Conservation (phyloP, 1,140 invertebrate species). For the Hesperophylax magnus region DNA sequence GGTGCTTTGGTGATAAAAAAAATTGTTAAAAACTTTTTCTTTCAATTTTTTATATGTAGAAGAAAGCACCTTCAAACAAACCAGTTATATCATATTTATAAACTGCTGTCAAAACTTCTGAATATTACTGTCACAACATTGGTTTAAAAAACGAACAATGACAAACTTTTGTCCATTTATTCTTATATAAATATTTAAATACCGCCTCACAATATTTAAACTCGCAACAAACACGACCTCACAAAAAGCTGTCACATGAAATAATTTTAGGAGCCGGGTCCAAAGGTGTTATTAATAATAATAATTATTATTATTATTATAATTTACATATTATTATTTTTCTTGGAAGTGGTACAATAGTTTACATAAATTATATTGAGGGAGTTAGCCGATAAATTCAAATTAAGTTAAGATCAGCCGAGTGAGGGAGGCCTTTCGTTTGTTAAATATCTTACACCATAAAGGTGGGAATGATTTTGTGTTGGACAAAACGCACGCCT, state of each 20-base stretch:
- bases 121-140: neutral
- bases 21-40: too few relatives aligned
- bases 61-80: too few relatives aligned
- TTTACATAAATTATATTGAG: constrained; percentile 20
- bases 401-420: constrained; percentile 30
- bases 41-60: too few relatives aligned
- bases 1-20: too few relatives aligned
- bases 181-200: too few relatives aligned
- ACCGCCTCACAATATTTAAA: too few relatives aligned
- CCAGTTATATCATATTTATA: too few relatives aligned
- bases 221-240: neutral
- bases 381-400: constrained; percentile 34
- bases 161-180: neutral
- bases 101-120: neutral
- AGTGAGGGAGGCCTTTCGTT: constrained; percentile 8
- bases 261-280: neutral
- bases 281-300: constrained; percentile 21
- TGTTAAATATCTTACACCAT: constrained; percentile 33
- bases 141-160: neutral
- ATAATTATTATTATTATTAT: neutral
- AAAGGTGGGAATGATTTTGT: neutral
- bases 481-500: neutral
- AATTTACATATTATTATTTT: neutral
- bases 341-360: constrained; percentile 26
- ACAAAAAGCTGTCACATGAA: constrained; percentile 12